Evolutionary conservation across 2,797 vertebrate species (phyloP).

Genomic region (Oceanodroma leucorhoa): DNA sequence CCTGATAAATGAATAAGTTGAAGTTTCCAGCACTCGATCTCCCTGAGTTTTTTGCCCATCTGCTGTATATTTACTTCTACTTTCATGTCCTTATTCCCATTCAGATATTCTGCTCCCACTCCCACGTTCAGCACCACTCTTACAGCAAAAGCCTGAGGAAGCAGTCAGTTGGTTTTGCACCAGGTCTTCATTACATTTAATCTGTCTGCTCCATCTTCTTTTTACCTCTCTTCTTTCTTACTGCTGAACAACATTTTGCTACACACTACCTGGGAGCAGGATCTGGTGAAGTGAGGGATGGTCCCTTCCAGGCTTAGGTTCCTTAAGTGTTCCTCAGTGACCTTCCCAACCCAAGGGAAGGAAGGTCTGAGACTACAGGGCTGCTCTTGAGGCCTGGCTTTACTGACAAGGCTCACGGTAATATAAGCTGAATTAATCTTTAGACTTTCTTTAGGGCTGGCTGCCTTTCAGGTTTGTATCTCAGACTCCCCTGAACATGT

Average conservation of each 20-base stretch:
- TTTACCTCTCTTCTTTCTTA: neutral
- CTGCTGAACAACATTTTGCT: neutral
- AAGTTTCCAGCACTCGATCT: neutral
- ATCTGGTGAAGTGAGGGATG: neutral
- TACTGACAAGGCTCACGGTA: neutral
- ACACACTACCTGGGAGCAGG: neutral
- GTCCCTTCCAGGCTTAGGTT: neutral
- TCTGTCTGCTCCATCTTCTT: neutral
- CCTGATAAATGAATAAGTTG: neutral
- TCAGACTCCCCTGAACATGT: rapidly evolving
- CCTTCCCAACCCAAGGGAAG: neutral
- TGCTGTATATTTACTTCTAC: neutral
- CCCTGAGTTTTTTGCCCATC: neutral
- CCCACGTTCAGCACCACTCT: rapidly evolving
- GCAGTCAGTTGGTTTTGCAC: rapidly evolving
- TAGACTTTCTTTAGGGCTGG: neutral
- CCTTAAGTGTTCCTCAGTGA: neutral
- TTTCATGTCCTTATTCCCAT: neutral
- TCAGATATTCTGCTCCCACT: neutral
- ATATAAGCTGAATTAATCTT: neutral
- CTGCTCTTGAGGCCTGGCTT: neutral
- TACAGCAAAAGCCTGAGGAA: neutral
- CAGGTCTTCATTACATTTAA: neutral
- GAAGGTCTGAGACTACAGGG: neutral
- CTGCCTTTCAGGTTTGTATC: neutral